These are phyloP conservation scores for Carassius carassius DNA, from an alignment of 2,113 vertebrate species.

Conservation along the genomic window DNA sequence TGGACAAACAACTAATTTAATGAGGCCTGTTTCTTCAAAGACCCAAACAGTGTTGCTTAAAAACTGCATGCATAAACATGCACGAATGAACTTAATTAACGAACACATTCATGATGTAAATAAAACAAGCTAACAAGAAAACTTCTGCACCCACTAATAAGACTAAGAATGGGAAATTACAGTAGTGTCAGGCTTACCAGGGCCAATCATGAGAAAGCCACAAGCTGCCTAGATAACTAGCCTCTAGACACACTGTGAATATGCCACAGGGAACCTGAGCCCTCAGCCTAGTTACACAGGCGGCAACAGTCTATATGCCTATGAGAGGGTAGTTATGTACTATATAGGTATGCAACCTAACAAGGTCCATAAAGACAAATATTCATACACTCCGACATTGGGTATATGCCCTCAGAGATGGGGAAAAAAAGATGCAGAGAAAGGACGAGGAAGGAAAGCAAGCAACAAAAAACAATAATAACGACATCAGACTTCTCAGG, in stretches of 20 bases:
- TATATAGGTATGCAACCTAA: slow-evolving; percentile 57
- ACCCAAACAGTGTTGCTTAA: slow-evolving; percentile 56
- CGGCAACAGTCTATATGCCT: slow-evolving; percentile 56
- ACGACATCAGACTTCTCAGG: slow-evolving; percentile 46
- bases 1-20: slow-evolving; percentile 72
- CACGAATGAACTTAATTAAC: slow-evolving; percentile 70
- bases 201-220: slow-evolving; percentile 72
- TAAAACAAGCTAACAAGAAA: slow-evolving; percentile 65
- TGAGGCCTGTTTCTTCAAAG: slow-evolving; percentile 66
- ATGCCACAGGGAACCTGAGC: slow-evolving; percentile 58
- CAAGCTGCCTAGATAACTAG: slow-evolving; percentile 68
- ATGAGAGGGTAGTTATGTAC: slow-evolving; percentile 25
- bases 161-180: slow-evolving; percentile 68
- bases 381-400: slow-evolving; percentile 19
- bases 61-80: slow-evolving; percentile 57
- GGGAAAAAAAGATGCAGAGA: neutral
- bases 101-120: slow-evolving; percentile 58
- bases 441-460: neutral
- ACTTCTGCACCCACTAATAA: slow-evolving; percentile 71
- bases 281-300: slow-evolving; percentile 52
- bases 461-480: slow-evolving; percentile 28
- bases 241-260: slow-evolving; percentile 68
- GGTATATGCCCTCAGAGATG: slow-evolving; percentile 4
- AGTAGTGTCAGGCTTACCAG: slow-evolving; percentile 66
- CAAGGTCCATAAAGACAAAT: slow-evolving; percentile 55